phyloP scores from a whole-genome alignment of 2,113 vertebrate genomes.

The Peromyscus maniculatus region DNA sequence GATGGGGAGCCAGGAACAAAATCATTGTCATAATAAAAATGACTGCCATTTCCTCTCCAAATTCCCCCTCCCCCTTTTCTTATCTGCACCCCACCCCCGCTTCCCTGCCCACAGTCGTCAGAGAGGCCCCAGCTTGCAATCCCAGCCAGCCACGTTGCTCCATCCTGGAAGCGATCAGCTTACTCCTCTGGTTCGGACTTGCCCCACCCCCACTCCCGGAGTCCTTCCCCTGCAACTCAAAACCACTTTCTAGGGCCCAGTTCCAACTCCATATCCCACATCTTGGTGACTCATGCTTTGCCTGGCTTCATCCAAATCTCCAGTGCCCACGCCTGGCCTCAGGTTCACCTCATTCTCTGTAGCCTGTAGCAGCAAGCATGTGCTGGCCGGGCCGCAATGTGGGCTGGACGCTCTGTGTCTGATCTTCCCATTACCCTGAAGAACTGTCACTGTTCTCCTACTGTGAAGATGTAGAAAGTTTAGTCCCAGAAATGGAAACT shows the following conservation, averaged over 20 bases:
- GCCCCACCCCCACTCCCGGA: background rate
- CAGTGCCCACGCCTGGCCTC: background rate
- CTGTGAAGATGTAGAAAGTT: background rate
- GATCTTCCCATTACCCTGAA: background rate
- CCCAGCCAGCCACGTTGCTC: background rate
- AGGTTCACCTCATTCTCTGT: rapidly evolving
- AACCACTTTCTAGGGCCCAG: background rate
- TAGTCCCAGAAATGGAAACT: background rate
- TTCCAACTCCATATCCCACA: conserved; percentile 30
- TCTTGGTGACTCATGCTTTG: background rate
- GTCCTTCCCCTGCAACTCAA: background rate
- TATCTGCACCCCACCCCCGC: background rate
- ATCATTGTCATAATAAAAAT: background rate
- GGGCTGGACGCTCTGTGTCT: background rate
- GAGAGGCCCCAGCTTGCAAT: too few relatives aligned
- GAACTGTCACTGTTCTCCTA: background rate
- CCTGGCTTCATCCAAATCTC: background rate
- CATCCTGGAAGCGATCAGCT: rapidly evolving
- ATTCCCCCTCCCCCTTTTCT: background rate
- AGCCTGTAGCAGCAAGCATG: rapidly evolving
- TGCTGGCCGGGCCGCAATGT: rapidly evolving
- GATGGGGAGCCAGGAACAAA: background rate
- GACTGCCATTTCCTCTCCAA: background rate
- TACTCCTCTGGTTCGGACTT: background rate
- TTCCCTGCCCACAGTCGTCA: background rate